A percentile compares a stretch with the other conserved stretches of the same genome.
Evolutionary conservation across 2,888 invertebrate species (phyloP).

Genomic region (Drosophila meridiana): DNA sequence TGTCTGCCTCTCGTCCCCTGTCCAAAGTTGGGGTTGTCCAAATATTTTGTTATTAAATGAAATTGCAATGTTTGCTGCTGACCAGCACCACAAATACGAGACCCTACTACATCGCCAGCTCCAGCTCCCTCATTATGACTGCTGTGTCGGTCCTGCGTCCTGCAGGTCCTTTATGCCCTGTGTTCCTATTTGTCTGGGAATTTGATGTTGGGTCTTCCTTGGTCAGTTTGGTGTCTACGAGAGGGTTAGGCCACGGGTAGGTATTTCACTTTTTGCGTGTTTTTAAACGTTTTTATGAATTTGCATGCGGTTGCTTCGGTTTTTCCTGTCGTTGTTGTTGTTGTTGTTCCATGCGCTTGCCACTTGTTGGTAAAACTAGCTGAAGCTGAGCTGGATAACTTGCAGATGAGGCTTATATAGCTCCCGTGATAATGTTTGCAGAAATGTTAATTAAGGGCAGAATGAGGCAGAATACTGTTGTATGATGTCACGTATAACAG

Average conservation of each 20-base stretch:
- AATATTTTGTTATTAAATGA: slow-evolving; percentile 79
- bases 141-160: slow-evolving; percentile 27
- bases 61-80: slow-evolving; percentile 76
- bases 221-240: slow-evolving; percentile 18
- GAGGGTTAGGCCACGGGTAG: neutral
- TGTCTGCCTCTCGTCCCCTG: slow-evolving; percentile 5
- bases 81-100: slow-evolving; percentile 52
- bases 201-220: slow-evolving; percentile 58
- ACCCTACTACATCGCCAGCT: slow-evolving; percentile 1
- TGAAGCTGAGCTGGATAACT: slow-evolving; percentile 19
- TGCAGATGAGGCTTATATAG: neutral
- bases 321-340: slow-evolving; percentile 15
- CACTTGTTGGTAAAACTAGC: slow-evolving; percentile 64
- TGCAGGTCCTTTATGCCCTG: slow-evolving; percentile 5
- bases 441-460: slow-evolving; percentile 3
- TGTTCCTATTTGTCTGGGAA: slow-evolving; percentile 67
- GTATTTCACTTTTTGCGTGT: slow-evolving; percentile 64
- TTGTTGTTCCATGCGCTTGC: slow-evolving; percentile 45
- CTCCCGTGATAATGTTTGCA: slow-evolving; percentile 3
- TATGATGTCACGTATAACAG: neutral
- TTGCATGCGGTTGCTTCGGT: slow-evolving; percentile 38
- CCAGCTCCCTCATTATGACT: slow-evolving; percentile 59
- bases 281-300: slow-evolving; percentile 73
- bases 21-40: slow-evolving; percentile 40
- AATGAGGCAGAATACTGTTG: neutral